Conservation (phyloP, 64 coral and sea anemone genomes). For the Dendrophyllia cribrosa region DNA sequence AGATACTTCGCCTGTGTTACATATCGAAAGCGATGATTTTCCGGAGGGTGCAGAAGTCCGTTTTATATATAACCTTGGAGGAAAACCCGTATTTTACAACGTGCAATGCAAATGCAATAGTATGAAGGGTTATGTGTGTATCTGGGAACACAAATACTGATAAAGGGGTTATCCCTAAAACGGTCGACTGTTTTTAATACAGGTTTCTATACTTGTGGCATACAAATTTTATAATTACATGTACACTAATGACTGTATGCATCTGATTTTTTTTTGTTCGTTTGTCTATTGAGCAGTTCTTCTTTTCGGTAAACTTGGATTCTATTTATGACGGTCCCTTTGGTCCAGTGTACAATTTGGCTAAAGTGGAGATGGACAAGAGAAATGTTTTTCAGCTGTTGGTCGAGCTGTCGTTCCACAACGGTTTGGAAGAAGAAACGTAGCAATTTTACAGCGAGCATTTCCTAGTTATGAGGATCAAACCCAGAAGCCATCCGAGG, state of each 20-base stretch:
- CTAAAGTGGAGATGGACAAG: slow-evolving; percentile 71
- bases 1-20: slow-evolving; percentile 15
- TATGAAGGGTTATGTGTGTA: too few species aligned
- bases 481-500: background rate
- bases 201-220: too few species aligned
- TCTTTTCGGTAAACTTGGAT: slow-evolving; percentile 76
- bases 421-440: slow-evolving; percentile 33
- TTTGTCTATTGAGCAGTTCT: slow-evolving; percentile 50
- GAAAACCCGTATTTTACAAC: slow-evolving; percentile 23
- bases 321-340: slow-evolving; percentile 70
- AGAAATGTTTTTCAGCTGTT: slow-evolving; percentile 78
- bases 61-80: slow-evolving; percentile 40
- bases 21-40: slow-evolving; percentile 21
- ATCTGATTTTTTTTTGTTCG: background rate
- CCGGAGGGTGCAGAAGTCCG: background rate
- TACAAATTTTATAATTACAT: too few species aligned
- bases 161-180: too few species aligned
- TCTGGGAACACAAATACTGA: too few species aligned
- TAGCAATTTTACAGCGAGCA: slow-evolving; percentile 74
- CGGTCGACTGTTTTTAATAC: too few species aligned
- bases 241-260: too few species aligned
- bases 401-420: slow-evolving; percentile 41
- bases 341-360: slow-evolving; percentile 73
- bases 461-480: slow-evolving; percentile 73
- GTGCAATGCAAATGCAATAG: slow-evolving; percentile 54